Evolutionary conservation across 2,113 vertebrate species (phyloP).

Genomic region (Zosterops japonicus): DNA sequence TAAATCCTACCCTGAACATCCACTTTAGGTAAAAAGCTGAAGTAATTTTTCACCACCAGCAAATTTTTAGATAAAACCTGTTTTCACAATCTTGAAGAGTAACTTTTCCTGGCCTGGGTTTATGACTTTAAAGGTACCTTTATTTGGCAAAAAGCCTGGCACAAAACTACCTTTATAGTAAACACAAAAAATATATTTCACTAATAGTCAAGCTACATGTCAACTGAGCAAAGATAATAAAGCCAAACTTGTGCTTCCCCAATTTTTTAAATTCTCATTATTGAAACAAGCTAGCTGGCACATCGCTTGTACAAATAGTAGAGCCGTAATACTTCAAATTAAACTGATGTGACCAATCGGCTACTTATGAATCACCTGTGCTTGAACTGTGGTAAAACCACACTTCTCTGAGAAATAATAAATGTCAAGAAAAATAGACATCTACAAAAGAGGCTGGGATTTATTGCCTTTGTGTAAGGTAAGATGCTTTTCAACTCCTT

Average conservation of each 20-base stretch:
- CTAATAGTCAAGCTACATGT: not conserved
- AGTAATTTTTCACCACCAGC: constrained; percentile 45
- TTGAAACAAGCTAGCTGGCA: not conserved
- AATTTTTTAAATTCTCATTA: not conserved
- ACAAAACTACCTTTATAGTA: not conserved
- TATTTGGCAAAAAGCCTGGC: constrained; percentile 13
- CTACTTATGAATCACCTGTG: not conserved
- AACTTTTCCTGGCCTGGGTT: constrained; percentile 25
- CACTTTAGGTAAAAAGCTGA: constrained; percentile 59
- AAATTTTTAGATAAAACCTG: constrained; percentile 33
- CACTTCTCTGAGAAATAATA: not conserved
- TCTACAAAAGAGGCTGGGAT: not conserved
- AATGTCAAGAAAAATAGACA: not conserved
- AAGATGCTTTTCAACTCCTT: not conserved
- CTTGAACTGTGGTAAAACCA: not conserved
- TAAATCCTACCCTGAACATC: constrained; percentile 55
- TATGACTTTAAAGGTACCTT: constrained; percentile 21
- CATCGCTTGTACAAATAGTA: not conserved
- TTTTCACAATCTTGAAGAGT: not conserved
- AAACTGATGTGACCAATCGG: not conserved
- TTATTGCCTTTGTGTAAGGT: not conserved
- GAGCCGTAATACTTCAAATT: not conserved
- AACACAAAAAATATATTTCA: not conserved
- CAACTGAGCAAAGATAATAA: not conserved
- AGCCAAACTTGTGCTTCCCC: not conserved